Conservation (phyloP, 2,888 invertebrate species). For the Athalia rosae region DNA sequence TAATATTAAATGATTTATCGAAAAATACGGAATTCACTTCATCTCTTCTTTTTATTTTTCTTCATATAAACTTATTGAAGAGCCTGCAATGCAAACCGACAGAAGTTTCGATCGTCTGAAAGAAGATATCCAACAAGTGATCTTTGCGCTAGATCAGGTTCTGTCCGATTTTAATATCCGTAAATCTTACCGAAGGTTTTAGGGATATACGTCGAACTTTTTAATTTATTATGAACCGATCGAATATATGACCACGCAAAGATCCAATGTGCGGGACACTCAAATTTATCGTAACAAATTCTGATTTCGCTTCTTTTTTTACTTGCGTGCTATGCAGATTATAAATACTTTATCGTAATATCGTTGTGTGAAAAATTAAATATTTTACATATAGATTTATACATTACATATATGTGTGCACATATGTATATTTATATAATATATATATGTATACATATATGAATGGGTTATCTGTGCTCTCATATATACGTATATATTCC, state of each 20-base stretch:
- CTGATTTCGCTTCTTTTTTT: slow-evolving; percentile 16
- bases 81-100: slow-evolving; percentile 39
- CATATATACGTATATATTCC: slow-evolving; percentile 31
- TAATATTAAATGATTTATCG: background rate
- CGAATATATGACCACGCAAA: slow-evolving; percentile 11
- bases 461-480: too few species aligned
- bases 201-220: slow-evolving; percentile 39
- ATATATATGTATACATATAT: background rate
- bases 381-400: slow-evolving; percentile 51
- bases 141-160: slow-evolving; percentile 13
- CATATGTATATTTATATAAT: slow-evolving; percentile 19
- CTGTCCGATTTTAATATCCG: slow-evolving; percentile 40
- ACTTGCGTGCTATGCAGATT: slow-evolving; percentile 38
- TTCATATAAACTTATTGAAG: slow-evolving; percentile 30
- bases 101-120: slow-evolving; percentile 4
- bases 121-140: slow-evolving; percentile 8
- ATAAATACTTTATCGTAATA: slow-evolving; percentile 55
- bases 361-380: slow-evolving; percentile 58
- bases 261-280: background rate
- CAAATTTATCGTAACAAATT: slow-evolving; percentile 1
- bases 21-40: background rate
- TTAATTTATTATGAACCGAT: background rate
- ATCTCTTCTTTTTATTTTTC: too few species aligned
- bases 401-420: background rate
- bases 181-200: slow-evolving; percentile 44